Evolutionary conservation across 2,113 vertebrate genomes (phyloP).

Genomic region (Vidua chalybeata): DNA sequence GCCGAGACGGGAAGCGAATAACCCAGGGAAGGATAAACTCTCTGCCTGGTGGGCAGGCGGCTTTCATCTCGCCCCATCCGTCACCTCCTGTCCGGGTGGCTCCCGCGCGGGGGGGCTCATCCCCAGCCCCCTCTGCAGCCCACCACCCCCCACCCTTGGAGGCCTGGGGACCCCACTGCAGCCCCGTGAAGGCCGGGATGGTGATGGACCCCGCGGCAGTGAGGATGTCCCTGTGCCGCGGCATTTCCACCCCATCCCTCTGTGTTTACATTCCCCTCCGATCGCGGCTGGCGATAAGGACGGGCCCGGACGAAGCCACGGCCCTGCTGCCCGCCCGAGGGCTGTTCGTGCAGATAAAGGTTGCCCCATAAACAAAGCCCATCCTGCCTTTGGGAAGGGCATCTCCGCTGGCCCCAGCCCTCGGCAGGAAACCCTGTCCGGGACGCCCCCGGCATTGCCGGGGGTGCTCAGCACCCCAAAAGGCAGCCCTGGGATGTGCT

Average conservation of each 20-base stretch:
- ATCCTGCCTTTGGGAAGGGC: conserved; percentile 46
- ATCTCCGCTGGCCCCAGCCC: background rate
- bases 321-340: background rate
- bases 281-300: conserved; percentile 2
- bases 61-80: background rate
- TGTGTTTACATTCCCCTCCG: conserved; percentile 55
- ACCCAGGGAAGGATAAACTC: background rate
- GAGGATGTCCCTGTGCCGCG: background rate
- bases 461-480: background rate
- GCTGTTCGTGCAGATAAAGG: conserved; percentile 31
- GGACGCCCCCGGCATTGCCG: background rate
- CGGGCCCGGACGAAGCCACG: background rate
- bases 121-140: background rate
- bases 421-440: background rate
- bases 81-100: background rate
- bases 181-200: fast-evolving
- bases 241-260: conserved; percentile 16
- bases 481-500: fast-evolving
- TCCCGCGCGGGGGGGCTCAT: fast-evolving
- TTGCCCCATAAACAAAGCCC: conserved; percentile 60
- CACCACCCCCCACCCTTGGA: fast-evolving
- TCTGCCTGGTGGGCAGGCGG: background rate
- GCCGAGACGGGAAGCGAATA: conserved; percentile 2
- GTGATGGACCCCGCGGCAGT: background rate
- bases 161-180: background rate